These are phyloP conservation scores for Pseudopodoces humilis DNA, from an alignment of 2,113 vertebrate genomes.

Conservation along the genomic window DNA sequence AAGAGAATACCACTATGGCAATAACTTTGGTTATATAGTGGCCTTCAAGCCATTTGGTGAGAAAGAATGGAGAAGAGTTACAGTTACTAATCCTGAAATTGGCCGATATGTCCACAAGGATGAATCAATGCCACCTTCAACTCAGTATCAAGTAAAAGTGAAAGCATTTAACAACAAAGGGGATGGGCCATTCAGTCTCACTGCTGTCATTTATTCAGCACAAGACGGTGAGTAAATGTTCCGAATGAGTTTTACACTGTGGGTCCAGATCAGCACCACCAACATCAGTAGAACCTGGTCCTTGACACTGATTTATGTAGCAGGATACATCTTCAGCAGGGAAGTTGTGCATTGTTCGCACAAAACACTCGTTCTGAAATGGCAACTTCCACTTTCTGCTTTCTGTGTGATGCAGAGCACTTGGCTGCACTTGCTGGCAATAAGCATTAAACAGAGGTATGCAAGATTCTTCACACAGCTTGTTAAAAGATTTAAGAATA, in stretches of 20 bases:
- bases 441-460: not conserved
- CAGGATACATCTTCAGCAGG: not conserved
- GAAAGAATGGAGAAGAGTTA: constrained; percentile 88
- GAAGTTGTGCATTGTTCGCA: not conserved
- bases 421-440: not conserved
- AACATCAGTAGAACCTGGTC: not conserved
- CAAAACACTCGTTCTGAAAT: not conserved
- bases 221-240: constrained; percentile 84
- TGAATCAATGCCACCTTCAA: constrained; percentile 81
- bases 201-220: constrained; percentile 85
- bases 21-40: constrained; percentile 93
- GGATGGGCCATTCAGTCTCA: constrained; percentile 90
- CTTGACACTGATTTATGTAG: not conserved
- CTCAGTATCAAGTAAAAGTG: constrained; percentile 92
- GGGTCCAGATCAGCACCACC: not conserved
- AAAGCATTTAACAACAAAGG: constrained; percentile 92
- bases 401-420: not conserved
- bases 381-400: not conserved
- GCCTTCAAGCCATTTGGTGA: constrained; percentile 86
- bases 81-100: constrained; percentile 84
- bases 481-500: not conserved
- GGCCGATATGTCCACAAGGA: constrained; percentile 91
- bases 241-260: not conserved
- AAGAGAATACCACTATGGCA: constrained; percentile 92
- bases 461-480: not conserved